These are phyloP conservation scores for Mobula birostris DNA, from an alignment of 2,113 vertebrate genomes.

Conservation along the genomic window DNA sequence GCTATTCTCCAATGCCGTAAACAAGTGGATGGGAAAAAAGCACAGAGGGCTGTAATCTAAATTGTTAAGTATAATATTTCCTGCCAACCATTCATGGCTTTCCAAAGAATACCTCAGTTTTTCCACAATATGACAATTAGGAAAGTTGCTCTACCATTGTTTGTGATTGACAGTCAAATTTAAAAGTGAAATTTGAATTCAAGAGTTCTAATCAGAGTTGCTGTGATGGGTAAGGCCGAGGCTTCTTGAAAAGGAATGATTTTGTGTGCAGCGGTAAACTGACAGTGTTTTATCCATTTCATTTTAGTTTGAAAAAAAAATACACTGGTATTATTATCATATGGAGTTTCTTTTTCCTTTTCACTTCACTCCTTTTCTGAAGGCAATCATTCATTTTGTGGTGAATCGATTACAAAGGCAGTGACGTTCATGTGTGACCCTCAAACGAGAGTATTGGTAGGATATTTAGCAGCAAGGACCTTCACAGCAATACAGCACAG, in stretches of 20 bases:
- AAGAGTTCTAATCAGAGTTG: background rate
- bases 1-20: background rate
- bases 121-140: background rate
- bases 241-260: background rate
- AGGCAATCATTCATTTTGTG: background rate
- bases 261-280: too few relatives aligned
- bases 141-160: background rate
- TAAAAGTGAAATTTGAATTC: background rate
- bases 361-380: background rate
- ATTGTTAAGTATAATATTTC: background rate
- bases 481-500: background rate
- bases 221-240: background rate
- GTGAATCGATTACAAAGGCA: background rate
- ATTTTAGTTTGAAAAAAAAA: too few relatives aligned
- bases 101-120: too few relatives aligned
- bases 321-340: background rate
- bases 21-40: background rate
- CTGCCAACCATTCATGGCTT: background rate
- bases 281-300: too few relatives aligned
- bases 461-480: background rate
- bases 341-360: background rate
- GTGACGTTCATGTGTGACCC: background rate
- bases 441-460: background rate
- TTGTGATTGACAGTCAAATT: background rate
- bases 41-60: background rate